Base-by-base conservation (phyloP, 2,797 vertebrate genomes). In the Yasuhikotakia modesta region DNA sequence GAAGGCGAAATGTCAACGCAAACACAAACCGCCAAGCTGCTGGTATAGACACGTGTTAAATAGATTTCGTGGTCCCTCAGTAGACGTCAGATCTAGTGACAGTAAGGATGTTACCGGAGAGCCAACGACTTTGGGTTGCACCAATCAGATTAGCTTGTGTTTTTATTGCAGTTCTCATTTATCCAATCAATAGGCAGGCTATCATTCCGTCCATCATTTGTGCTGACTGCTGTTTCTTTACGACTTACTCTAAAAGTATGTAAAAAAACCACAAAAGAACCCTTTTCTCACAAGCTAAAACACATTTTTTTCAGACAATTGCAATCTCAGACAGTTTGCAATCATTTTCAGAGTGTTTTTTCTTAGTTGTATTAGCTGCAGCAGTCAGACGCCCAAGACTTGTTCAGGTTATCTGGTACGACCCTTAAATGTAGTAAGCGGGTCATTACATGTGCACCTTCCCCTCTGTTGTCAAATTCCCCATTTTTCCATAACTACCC, bases 401-500 rank as follows among this genome's bases (percentile, higher is more conserved):
- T 78, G 74, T 70, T 43, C 30, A 50, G 76, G 79, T 82, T 79
- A 85, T 82, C 78, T 63, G 45, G 30, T 55, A 32, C 53, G 65
- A 79, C 81, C 81, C 64, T 66, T 68, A 48, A 61, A 73, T 82
- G 76, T 82, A 39, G 79, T 81, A 79, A 83, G 57, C 72, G 67
- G 68, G 77, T 70, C 76, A 70, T 70, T 52, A 72, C 81, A 69
- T 4, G 65, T 81, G 63, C 48, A 58, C 74, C 70, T 76, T 57
- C 76, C 55, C 65, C 19, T 39, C 55, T 45, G 68, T 73, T 74
- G 73, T 69, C 76, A 73, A 79, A 74, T 55, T 64, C 39, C 53
- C 65, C 58, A 75, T 73, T 81, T 71, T 63, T 74, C 74, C 87
- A 90, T 86, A 90, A 87, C 86, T 81, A 68, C 66, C 45, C 30